A percentile compares a stretch with the other conserved stretches of the same genome.
Evolutionary conservation across 2,113 vertebrate genomes (phyloP).

Genomic region (Axis porcinus): DNA sequence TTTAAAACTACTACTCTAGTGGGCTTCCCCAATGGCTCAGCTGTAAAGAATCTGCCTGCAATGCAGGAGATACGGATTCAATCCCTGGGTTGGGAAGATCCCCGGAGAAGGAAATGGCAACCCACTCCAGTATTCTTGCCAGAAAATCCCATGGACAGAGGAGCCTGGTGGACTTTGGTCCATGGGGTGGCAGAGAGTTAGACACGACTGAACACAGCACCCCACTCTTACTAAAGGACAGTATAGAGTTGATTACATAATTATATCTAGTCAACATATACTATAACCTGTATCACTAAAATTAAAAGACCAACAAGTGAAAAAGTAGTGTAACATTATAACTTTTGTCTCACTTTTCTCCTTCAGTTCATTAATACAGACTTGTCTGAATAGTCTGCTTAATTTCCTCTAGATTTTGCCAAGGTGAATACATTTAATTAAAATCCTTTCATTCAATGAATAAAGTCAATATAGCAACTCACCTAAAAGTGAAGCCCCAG

Average conservation of each 20-base stretch:
- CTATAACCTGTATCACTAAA: not conserved
- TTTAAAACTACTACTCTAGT: not conserved
- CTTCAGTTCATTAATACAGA: not conserved
- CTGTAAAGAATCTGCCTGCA: not conserved
- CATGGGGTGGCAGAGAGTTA: too few species aligned
- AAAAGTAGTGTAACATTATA: not conserved
- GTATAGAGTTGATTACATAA: not conserved
- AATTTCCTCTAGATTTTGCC: not conserved
- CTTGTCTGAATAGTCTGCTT: not conserved
- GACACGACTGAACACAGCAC: too few species aligned
- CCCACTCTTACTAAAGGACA: not conserved
- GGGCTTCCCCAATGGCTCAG: not conserved
- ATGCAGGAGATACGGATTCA: not conserved
- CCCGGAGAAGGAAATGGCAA: not conserved
- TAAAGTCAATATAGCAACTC: not conserved
- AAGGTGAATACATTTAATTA: conserved; percentile 30
- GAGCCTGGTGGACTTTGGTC: too few species aligned
- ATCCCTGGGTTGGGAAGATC: not conserved
- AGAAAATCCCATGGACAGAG: too few species aligned
- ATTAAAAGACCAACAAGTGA: not conserved
- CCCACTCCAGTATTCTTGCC: not conserved
- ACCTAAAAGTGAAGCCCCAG: not conserved
- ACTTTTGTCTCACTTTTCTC: not conserved
- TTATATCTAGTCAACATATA: not conserved
- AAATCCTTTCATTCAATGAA: conserved; percentile 34